A percentile compares a stretch with the other conserved stretches of the same genome.
phyloP scores from a whole-genome alignment of 2,113 vertebrate species.

The Hippotragus niger region DNA sequence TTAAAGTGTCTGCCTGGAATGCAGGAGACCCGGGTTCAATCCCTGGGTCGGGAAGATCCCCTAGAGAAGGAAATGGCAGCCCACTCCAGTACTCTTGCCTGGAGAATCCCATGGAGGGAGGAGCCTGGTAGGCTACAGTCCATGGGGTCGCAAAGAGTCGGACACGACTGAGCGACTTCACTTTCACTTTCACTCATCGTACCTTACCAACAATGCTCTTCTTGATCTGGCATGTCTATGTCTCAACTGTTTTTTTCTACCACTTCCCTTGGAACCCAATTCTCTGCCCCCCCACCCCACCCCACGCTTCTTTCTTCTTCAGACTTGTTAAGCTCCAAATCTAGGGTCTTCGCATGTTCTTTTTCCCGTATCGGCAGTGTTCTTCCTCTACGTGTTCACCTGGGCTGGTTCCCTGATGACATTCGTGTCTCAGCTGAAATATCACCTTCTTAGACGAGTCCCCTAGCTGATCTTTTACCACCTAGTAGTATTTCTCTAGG shows the following conservation, averaged over 20 bases:
- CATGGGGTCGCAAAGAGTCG: too few relatives aligned
- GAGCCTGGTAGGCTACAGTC: too few relatives aligned
- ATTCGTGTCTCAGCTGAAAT: not conserved
- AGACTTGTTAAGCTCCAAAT: not conserved
- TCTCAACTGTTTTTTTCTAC: not conserved
- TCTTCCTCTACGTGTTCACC: not conserved
- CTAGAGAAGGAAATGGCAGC: too few relatives aligned
- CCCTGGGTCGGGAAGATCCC: too few relatives aligned
- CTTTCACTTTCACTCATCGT: not conserved
- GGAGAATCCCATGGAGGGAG: too few relatives aligned
- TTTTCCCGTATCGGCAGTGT: not conserved
- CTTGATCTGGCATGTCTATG: not conserved
- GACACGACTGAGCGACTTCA: too few relatives aligned
- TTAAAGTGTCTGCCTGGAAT: too few relatives aligned
- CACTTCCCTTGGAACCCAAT: not conserved
- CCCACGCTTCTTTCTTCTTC: not conserved
- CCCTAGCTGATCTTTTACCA: too few relatives aligned
- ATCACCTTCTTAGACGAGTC: not conserved
- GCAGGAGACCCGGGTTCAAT: too few relatives aligned
- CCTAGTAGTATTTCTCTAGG: not conserved
- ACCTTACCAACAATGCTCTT: not conserved
- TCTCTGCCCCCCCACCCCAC: accelerated
- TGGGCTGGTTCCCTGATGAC: not conserved
- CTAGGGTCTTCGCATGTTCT: not conserved
- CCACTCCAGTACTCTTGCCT: too few relatives aligned